These are phyloP conservation scores for Gymnarchus niloticus DNA, from an alignment of 2,113 vertebrate genomes.

Conservation along the genomic window DNA sequence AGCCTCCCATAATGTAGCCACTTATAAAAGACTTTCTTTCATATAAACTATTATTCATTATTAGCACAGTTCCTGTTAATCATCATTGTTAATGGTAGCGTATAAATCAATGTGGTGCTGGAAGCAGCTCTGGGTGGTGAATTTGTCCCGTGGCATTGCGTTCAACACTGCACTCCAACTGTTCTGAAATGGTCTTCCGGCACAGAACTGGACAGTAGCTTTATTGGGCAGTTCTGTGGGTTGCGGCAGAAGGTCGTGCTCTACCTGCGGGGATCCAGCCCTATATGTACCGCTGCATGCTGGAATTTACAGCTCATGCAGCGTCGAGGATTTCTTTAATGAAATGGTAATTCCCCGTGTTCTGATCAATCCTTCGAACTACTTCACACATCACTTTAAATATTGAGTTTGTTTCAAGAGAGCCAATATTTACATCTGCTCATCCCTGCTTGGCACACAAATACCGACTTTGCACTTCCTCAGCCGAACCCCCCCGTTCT, in stretches of 20 bases:
- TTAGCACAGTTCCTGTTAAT: not conserved
- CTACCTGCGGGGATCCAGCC: not conserved
- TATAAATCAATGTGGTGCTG: not conserved
- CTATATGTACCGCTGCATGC: not conserved
- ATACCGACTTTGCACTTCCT: not conserved
- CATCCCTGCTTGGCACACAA: not conserved
- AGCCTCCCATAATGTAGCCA: not conserved
- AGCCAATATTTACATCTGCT: constrained; percentile 13
- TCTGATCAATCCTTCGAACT: not conserved
- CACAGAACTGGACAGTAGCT: not conserved
- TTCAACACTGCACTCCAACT: not conserved
- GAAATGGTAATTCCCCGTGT: not conserved
- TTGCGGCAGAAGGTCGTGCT: not conserved
- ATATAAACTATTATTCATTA: not conserved
- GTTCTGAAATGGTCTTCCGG: not conserved
- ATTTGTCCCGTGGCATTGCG: not conserved
- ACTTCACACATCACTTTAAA: constrained; percentile 9
- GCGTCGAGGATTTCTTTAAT: not conserved
- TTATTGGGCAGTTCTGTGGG: not conserved
- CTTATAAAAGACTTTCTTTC: not conserved
- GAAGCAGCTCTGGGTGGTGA: not conserved
- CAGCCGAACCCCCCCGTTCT: not conserved
- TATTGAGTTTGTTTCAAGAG: constrained; percentile 14
- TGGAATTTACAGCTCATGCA: not conserved
- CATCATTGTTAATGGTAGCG: not conserved